Conservation (phyloP, 2,113 vertebrate genomes). For the Corythoichthys haematopterus region DNA sequence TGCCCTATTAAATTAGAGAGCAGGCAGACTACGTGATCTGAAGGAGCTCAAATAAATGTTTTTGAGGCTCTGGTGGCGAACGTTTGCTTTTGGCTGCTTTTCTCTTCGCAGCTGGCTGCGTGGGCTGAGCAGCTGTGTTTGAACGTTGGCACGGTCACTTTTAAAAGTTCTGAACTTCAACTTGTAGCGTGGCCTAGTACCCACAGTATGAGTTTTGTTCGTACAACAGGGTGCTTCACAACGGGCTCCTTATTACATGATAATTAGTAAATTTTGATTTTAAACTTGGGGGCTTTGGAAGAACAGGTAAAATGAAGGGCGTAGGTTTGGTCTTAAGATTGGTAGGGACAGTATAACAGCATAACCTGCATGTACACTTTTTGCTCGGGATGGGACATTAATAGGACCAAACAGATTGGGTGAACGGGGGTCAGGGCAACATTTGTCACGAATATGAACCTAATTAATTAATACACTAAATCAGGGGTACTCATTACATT, state of each 20-base stretch:
- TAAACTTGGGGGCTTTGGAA: constrained; percentile 18
- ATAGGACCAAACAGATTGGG: no score
- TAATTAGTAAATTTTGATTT: constrained; percentile 6
- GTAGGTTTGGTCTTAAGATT: no score
- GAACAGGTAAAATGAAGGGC: constrained; percentile 1
- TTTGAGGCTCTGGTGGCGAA: constrained; percentile 17
- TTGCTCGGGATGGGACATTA: no score
- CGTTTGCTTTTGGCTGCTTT: constrained; percentile 20
- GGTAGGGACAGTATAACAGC: no score
- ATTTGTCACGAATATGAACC: no score
- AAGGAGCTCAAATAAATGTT: constrained; percentile 29
- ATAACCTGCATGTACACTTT: no score
- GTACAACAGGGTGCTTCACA: not conserved
- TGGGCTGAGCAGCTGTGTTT: constrained; percentile 41
- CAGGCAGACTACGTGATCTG: constrained; percentile 7
- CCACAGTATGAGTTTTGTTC: constrained; percentile 13
- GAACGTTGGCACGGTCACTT: constrained; percentile 9
- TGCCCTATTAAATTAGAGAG: constrained; percentile 25
- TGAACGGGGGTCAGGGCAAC: no score
- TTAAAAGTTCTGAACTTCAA: constrained; percentile 13
- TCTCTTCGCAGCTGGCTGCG: constrained; percentile 13
- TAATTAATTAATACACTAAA: no score
- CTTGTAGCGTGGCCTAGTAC: constrained; percentile 16
- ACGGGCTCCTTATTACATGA: constrained; percentile 2
- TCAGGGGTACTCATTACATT: no score